A percentile compares a stretch with the other conserved stretches of the same genome.
These are phyloP conservation scores for Ahaetulla prasina DNA, from an alignment of 2,113 vertebrate genomes.

Conservation along the genomic window DNA sequence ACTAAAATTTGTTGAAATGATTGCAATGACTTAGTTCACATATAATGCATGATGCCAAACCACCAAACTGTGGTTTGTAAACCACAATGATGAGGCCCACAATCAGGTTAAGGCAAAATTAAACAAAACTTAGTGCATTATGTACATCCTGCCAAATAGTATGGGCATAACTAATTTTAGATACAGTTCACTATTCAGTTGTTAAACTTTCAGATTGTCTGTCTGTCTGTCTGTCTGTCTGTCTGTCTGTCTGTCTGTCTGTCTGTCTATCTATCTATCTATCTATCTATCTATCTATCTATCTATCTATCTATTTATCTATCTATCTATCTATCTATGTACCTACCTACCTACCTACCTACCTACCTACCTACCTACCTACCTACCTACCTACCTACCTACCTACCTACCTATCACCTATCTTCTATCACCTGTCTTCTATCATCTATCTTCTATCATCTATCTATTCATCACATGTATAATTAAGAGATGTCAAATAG, in stretches of 20 bases:
- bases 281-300: no score
- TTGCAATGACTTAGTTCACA: background rate
- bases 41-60: background rate
- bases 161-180: background rate
- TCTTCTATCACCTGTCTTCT: accelerated
- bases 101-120: background rate
- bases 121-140: background rate
- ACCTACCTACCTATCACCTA: background rate
- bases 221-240: background rate
- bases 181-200: background rate
- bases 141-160: background rate
- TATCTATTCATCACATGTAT: background rate
- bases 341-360: no score
- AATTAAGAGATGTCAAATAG: background rate
- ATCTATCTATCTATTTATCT: no score
- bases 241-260: no score
- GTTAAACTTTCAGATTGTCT: background rate
- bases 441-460: background rate
- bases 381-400: no score
- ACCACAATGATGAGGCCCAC: background rate
- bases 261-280: no score
- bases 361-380: no score
- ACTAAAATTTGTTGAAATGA: background rate
- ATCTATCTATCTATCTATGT: no score
- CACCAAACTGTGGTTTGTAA: background rate